A percentile compares a stretch with the other conserved stretches of the same genome.
Conservation (phyloP, 2,888 invertebrate species). For the Sarcophaga carnaria region DNA sequence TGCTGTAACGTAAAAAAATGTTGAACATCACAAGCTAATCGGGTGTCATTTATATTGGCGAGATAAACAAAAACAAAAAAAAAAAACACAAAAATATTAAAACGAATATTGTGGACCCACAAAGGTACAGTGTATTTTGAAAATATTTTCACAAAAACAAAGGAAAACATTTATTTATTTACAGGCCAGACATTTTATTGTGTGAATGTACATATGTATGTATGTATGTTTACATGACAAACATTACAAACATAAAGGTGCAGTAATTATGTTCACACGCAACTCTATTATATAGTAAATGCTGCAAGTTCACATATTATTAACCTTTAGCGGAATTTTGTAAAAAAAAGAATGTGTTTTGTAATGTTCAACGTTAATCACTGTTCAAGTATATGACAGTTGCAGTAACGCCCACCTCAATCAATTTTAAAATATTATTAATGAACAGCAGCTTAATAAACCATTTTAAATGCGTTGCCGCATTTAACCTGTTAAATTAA, state of each 20-base stretch:
- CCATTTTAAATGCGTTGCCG: conserved; percentile 33
- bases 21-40: conserved; percentile 53
- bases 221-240: not conserved
- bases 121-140: not conserved
- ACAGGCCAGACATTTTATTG: not conserved
- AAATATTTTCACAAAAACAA: not conserved
- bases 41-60: conserved; percentile 59
- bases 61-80: not conserved
- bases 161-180: conserved; percentile 3
- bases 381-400: conserved; percentile 58
- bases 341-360: conserved; percentile 26
- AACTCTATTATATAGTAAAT: conserved; percentile 42
- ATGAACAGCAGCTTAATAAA: conserved; percentile 21
- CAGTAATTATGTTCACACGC: conserved; percentile 62
- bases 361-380: conserved; percentile 50
- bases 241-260: conserved; percentile 29
- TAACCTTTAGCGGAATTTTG: conserved; percentile 59
- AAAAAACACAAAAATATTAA: not conserved
- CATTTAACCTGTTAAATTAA: conserved; percentile 19
- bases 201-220: conserved; percentile 4
- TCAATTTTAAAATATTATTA: conserved; percentile 59
- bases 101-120: not conserved
- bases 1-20: conserved; percentile 8
- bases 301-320: conserved; percentile 32
- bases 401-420: conserved; percentile 58